phyloP scores from a whole-genome alignment of 2,797 vertebrate species.

The Alosa sapidissima region DNA sequence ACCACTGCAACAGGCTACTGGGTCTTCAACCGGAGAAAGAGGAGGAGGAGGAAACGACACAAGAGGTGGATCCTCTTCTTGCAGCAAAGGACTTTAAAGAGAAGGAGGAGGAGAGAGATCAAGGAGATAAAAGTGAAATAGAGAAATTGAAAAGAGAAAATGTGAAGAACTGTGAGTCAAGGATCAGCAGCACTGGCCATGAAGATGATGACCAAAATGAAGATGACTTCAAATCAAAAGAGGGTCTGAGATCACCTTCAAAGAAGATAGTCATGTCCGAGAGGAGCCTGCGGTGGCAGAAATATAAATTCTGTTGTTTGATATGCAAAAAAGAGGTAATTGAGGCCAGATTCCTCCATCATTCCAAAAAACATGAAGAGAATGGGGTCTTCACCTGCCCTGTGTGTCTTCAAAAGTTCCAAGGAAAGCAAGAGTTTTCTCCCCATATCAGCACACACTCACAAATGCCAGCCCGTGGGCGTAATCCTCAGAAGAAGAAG shows the following conservation, averaged over 20 bases:
- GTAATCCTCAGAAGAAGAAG: slow-evolving; percentile 76
- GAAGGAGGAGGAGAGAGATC: slow-evolving; percentile 43
- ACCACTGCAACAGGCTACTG: slow-evolving; percentile 86
- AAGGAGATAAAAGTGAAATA: slow-evolving; percentile 43
- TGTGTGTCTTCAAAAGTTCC: slow-evolving; percentile 86
- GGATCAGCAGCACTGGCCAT: background rate
- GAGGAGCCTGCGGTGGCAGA: slow-evolving; percentile 82
- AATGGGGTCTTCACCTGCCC: slow-evolving; percentile 87
- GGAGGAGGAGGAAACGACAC: slow-evolving; percentile 73
- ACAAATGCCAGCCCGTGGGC: slow-evolving; percentile 73
- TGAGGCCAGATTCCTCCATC: slow-evolving; percentile 86
- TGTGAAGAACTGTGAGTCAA: slow-evolving; percentile 36
- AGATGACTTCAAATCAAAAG: background rate
- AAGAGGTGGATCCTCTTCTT: slow-evolving; percentile 64
- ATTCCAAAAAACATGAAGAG: slow-evolving; percentile 91
- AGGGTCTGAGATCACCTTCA: slow-evolving; percentile 42
- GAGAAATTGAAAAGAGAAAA: background rate
- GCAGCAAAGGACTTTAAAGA: slow-evolving; percentile 67
- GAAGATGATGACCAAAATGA: background rate
- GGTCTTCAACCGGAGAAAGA: slow-evolving; percentile 85
- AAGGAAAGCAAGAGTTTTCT: slow-evolving; percentile 87
- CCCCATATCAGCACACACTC: slow-evolving; percentile 90
- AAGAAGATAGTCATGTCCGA: slow-evolving; percentile 81
- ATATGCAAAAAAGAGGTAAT: slow-evolving; percentile 89
- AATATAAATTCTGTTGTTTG: slow-evolving; percentile 87